A percentile compares a stretch with the other conserved stretches of the same genome.
These are phyloP conservation scores for Ispidina lecontei DNA, from an alignment of 2,797 vertebrate genomes.

Conservation along the genomic window DNA sequence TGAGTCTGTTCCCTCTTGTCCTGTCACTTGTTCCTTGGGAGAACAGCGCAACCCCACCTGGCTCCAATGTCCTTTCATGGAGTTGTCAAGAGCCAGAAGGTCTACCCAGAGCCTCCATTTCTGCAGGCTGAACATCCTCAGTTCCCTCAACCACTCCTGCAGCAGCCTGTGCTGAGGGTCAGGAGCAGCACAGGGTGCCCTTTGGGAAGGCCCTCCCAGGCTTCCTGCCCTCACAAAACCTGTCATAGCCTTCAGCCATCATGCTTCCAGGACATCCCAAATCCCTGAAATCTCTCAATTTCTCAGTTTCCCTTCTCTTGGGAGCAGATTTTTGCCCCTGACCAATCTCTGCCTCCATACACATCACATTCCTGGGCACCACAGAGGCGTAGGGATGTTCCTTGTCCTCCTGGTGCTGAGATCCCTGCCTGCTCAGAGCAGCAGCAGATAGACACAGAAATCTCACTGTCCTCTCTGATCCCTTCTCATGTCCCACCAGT, in stretches of 20 bases:
- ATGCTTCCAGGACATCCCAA: not conserved
- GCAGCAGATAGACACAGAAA: not conserved
- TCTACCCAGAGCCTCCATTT: not conserved
- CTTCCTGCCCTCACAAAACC: not conserved
- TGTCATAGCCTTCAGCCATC: not conserved
- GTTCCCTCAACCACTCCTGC: not conserved
- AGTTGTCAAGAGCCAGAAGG: not conserved
- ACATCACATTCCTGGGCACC: not conserved
- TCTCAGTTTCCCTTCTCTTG: not conserved
- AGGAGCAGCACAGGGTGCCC: not conserved
- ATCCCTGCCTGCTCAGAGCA: not conserved
- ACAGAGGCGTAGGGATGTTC: not conserved
- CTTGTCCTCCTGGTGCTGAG: not conserved
- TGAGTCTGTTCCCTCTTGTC: not conserved
- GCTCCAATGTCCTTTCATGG: not conserved
- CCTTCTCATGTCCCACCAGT: not conserved
- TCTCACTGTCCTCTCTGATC: not conserved
- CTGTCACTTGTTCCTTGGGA: not conserved
- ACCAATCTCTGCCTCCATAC: not conserved
- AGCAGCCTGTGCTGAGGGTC: not conserved
- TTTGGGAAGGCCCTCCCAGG: not conserved
- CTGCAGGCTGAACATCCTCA: not conserved
- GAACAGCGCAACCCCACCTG: not conserved
- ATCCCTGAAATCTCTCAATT: not conserved
- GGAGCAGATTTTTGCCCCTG: not conserved